These are phyloP conservation scores for Nanorana parkeri DNA, from an alignment of 2,113 vertebrate species.

Conservation along the genomic window DNA sequence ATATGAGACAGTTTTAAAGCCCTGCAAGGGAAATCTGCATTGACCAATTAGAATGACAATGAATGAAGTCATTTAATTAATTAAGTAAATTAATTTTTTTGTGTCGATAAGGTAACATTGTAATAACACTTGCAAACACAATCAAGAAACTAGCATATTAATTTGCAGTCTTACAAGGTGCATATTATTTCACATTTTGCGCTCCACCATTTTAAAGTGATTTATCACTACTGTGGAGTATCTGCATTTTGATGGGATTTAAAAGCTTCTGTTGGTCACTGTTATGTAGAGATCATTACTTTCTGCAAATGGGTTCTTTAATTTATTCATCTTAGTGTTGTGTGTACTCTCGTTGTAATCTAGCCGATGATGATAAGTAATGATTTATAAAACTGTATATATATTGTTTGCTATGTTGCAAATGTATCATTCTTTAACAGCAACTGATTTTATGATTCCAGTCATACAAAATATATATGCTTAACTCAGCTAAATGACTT, in stretches of 20 bases:
- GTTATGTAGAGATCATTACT: slow-evolving; percentile 1
- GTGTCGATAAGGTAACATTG: slow-evolving; percentile 11
- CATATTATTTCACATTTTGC: neutral
- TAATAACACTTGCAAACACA: slow-evolving; percentile 38
- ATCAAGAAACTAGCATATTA: slow-evolving; percentile 32
- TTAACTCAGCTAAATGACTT: slow-evolving; percentile 41
- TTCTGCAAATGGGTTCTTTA: neutral
- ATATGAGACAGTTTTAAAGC: too few species aligned
- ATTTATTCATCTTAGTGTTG: neutral
- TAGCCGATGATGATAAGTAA: neutral
- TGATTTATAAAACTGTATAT: neutral
- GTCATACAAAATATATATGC: slow-evolving; percentile 12
- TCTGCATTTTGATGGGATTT: slow-evolving; percentile 29
- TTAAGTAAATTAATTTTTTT: neutral
- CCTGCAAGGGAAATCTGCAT: too few species aligned
- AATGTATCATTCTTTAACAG: neutral
- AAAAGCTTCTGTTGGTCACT: neutral
- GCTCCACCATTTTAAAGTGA: neutral
- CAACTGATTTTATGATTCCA: neutral
- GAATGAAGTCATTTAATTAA: too few species aligned
- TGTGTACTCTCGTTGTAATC: neutral
- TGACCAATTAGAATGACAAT: too few species aligned
- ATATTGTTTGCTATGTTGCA: neutral
- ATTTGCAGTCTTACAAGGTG: neutral
- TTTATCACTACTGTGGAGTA: neutral